Percentiles rank a stretch among this genome's conserved stretches.
Conservation (phyloP, 2,797 vertebrate species). For the Ctenopoma kingsleyae region DNA sequence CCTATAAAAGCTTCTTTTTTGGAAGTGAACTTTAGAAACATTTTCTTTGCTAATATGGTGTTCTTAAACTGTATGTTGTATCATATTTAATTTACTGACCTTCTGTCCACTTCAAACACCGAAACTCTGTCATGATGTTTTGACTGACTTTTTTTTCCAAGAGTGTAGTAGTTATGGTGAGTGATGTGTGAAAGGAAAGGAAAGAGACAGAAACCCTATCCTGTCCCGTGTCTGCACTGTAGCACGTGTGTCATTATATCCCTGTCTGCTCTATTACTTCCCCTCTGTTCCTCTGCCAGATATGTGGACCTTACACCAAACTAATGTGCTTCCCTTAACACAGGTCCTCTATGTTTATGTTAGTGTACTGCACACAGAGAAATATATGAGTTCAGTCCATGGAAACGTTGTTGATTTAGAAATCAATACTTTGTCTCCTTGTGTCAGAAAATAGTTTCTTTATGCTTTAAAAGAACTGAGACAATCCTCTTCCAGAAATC, state of each 20-base stretch:
- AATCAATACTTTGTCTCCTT: slow-evolving; percentile 59
- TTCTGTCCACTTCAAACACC: slow-evolving; percentile 17
- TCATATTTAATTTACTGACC: slow-evolving; percentile 21
- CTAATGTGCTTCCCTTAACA: slow-evolving; percentile 49
- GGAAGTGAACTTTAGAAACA: neutral
- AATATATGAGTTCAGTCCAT: slow-evolving; percentile 49
- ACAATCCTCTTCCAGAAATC: slow-evolving; percentile 15
- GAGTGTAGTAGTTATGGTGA: slow-evolving; percentile 53
- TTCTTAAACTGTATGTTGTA: slow-evolving; percentile 21
- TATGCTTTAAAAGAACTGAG: slow-evolving; percentile 23
- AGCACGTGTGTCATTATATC: slow-evolving; percentile 61
- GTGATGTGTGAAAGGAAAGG: slow-evolving; percentile 57
- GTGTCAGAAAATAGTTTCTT: slow-evolving; percentile 34
- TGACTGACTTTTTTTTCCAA: slow-evolving; percentile 45
- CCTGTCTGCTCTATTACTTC: slow-evolving; percentile 56
- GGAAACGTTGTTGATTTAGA: slow-evolving; percentile 65
- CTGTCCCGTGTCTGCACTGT: slow-evolving; percentile 57
- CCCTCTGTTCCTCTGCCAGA: slow-evolving; percentile 73
- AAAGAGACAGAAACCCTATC: slow-evolving; percentile 70
- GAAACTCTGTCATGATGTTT: slow-evolving; percentile 42
- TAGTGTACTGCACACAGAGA: slow-evolving; percentile 37
- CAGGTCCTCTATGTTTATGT: slow-evolving; percentile 43
- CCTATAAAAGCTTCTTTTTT: neutral
- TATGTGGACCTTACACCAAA: slow-evolving; percentile 56
- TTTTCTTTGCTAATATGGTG: neutral